These are phyloP conservation scores for Lepidurus arcticus DNA, from an alignment of 1,140 invertebrate species.

Conservation along the genomic window DNA sequence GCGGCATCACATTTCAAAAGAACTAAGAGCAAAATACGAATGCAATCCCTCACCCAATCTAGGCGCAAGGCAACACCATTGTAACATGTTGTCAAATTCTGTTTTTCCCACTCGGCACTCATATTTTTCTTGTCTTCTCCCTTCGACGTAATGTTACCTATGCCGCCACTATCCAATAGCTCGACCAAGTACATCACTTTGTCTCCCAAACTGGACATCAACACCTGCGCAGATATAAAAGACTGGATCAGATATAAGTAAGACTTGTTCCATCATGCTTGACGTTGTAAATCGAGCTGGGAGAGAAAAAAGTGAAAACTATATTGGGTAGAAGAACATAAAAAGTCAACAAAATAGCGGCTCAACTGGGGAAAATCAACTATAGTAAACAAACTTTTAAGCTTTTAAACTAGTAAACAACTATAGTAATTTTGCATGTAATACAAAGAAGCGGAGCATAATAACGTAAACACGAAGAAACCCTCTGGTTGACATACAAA, in stretches of 20 bases:
- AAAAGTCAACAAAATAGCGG: no score
- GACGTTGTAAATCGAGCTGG: no score
- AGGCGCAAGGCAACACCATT: background rate
- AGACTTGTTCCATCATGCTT: no score
- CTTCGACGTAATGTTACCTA: background rate
- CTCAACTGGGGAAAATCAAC: no score
- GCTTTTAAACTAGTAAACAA: no score
- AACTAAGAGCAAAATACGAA: background rate
- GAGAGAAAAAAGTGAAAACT: no score
- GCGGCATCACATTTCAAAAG: background rate
- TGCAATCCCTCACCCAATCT: background rate
- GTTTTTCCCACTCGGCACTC: background rate
- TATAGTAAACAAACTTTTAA: no score
- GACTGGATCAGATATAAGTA: no score
- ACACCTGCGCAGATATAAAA: background rate
- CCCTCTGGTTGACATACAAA: background rate
- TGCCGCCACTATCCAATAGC: background rate
- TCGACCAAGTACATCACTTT: conserved; percentile 4
- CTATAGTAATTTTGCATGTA: no score
- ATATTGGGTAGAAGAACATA: no score
- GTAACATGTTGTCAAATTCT: background rate
- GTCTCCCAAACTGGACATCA: background rate
- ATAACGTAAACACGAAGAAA: no score
- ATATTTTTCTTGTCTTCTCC: background rate
- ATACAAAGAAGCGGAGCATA: no score